These are phyloP conservation scores for Acanthiza pusilla DNA, from an alignment of 2,797 vertebrate genomes.

Conservation along the genomic window DNA sequence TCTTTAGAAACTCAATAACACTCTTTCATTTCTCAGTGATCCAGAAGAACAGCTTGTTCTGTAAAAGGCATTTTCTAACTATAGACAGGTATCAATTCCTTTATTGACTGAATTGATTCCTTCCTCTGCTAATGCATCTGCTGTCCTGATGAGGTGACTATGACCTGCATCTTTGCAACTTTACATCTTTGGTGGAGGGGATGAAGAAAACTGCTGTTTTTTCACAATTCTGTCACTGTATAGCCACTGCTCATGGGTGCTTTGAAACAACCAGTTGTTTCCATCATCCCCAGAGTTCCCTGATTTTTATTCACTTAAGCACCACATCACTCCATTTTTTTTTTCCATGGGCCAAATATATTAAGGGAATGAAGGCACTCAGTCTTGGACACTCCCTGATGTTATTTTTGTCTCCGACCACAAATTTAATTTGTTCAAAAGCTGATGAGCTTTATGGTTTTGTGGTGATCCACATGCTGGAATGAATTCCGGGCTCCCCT, in stretches of 20 bases:
- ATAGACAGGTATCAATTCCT: constrained; percentile 8
- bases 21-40: neutral
- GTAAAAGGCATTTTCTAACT: constrained; percentile 17
- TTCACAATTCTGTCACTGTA: neutral
- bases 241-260: neutral
- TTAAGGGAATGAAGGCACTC: neutral
- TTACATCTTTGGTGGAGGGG: neutral
- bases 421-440: neutral
- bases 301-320: neutral
- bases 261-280: neutral
- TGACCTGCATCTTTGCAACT: neutral
- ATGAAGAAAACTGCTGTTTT: neutral
- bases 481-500: neutral
- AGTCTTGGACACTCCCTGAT: neutral
- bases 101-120: constrained; percentile 6
- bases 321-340: neutral
- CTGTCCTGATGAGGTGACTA: neutral
- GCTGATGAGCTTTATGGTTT: neutral
- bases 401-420: neutral
- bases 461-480: neutral
- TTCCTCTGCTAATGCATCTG: neutral
- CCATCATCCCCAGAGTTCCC: neutral
- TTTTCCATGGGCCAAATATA: neutral
- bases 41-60: constrained; percentile 4
- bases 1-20: neutral